phyloP scores from a whole-genome alignment of 92 coral and sea anemone species.

The Zoanthus sociatus region DNA sequence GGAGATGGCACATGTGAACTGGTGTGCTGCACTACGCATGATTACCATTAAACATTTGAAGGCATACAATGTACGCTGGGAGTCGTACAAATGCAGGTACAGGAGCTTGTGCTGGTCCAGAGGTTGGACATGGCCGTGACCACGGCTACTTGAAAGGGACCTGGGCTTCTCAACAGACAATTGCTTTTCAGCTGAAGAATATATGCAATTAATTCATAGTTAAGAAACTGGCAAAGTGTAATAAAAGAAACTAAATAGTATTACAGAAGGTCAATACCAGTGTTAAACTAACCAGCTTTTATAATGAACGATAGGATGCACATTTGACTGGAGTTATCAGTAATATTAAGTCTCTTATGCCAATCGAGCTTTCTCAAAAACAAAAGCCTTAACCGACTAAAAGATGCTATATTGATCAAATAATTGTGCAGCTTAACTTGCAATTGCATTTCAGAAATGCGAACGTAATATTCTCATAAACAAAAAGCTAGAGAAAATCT shows the following conservation, averaged over 20 bases:
- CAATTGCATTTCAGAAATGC: no score
- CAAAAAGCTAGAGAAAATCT: no score
- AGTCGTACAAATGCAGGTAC: constrained; percentile 89
- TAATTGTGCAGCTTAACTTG: no score
- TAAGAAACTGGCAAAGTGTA: neutral
- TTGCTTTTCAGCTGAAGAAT: constrained; percentile 22
- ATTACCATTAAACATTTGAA: constrained; percentile 82
- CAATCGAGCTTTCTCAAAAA: no score
- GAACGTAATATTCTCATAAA: no score
- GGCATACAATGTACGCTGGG: constrained; percentile 92
- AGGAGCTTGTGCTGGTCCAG: constrained; percentile 95
- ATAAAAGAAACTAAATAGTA: neutral
- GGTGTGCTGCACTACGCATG: constrained; percentile 88
- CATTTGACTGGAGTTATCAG: no score
- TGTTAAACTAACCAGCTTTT: neutral
- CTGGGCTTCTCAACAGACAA: constrained; percentile 8
- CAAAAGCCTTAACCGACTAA: no score
- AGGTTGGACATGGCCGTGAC: constrained; percentile 72
- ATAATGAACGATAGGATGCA: no score
- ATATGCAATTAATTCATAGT: neutral
- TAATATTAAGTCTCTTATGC: no score
- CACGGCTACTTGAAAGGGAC: constrained; percentile 21
- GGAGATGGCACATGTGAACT: constrained; percentile 96
- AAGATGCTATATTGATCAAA: no score
- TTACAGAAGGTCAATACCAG: neutral